Percentiles rank a stretch among this genome's conserved stretches.
Conservation (phyloP, 2,888 invertebrate species). For the Melieria picta region DNA sequence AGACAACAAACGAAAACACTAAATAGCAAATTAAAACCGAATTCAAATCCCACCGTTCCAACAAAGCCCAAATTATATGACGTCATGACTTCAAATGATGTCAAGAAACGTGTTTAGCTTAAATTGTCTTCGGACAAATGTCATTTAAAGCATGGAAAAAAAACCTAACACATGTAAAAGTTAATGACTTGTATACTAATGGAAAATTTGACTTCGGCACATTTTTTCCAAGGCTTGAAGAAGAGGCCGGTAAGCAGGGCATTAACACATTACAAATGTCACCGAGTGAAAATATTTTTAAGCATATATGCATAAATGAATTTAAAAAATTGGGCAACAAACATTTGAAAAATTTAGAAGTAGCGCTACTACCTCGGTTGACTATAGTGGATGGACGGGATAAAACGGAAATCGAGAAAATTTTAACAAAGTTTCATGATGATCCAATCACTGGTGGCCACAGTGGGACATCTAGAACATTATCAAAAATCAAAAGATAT, state of each 20-base stretch:
- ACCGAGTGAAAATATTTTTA: background rate
- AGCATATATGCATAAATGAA: constrained; percentile 9
- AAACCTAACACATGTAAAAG: constrained; percentile 43
- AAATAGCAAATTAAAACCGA: no score
- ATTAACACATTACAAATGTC: no score
- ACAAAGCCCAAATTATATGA: no score
- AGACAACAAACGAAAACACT: no score
- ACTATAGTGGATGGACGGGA: background rate
- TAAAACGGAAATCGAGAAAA: background rate
- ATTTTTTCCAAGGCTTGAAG: no score
- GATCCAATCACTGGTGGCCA: no score
- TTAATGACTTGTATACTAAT: constrained; percentile 45
- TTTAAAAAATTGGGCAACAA: constrained; percentile 37
- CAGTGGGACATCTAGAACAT: background rate
- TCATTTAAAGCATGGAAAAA: constrained; percentile 22
- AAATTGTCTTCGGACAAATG: background rate
- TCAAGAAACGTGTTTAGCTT: no score
- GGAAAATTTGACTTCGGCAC: no score
- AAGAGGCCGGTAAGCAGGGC: no score
- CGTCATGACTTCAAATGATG: no score
- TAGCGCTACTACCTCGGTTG: background rate
- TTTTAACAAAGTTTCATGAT: background rate
- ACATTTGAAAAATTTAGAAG: no score
- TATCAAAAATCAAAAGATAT: background rate
- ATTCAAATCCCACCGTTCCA: background rate